Conservation (phyloP, 2,113 vertebrate genomes). For the Dryoscopus gambensis region DNA sequence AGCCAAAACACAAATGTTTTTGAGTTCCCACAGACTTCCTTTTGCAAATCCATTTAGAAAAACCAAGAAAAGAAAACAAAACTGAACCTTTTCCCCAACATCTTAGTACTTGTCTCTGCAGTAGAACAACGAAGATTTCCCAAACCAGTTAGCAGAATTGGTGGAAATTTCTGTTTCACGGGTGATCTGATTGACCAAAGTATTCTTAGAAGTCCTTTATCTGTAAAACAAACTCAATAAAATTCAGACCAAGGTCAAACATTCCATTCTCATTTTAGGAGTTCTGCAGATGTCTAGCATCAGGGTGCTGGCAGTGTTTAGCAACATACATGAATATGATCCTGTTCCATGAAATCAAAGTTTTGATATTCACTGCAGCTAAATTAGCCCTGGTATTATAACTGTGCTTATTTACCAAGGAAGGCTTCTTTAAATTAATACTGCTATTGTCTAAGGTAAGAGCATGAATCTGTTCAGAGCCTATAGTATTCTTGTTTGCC, state of each 20-base stretch:
- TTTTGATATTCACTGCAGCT: background rate
- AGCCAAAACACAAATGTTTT: background rate
- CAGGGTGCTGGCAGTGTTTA: background rate
- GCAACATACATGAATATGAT: background rate
- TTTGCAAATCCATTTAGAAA: background rate
- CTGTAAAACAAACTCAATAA: background rate
- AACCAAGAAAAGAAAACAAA: background rate
- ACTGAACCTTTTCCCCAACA: background rate
- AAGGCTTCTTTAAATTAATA: background rate
- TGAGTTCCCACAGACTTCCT: background rate
- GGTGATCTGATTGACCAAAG: background rate
- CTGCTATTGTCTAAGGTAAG: background rate
- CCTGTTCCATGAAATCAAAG: background rate
- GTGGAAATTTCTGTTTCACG: background rate
- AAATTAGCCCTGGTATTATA: background rate
- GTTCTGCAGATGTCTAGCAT: background rate
- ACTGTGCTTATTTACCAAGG: background rate
- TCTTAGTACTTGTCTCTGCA: background rate
- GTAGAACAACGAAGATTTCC: background rate
- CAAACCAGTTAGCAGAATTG: background rate
- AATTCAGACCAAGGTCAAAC: background rate
- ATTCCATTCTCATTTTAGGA: background rate
- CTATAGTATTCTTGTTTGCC: background rate
- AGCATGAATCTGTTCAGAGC: background rate
- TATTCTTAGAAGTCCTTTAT: background rate